Evolutionary conservation across 1,140 invertebrate species (phyloP).

Genomic region (Triops longicaudatus): DNA sequence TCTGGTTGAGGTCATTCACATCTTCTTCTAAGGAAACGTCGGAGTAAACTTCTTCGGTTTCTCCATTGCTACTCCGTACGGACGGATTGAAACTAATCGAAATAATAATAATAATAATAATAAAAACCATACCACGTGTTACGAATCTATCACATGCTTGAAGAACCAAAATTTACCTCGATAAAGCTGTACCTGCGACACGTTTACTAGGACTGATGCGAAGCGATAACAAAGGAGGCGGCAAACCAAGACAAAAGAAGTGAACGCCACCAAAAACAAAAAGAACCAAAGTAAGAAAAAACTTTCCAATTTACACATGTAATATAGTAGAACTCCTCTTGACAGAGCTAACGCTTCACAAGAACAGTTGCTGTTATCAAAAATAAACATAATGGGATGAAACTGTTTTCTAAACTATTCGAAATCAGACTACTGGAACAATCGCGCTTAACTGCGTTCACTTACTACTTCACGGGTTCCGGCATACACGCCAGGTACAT

Average conservation of each 20-base stretch:
- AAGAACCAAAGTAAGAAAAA: neutral
- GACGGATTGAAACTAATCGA: slow-evolving; percentile 19
- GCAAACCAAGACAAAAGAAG: slow-evolving; percentile 4
- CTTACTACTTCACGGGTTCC: too few species aligned
- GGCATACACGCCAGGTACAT: too few species aligned
- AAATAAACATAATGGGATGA: too few species aligned
- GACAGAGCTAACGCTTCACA: too few species aligned
- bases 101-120: slow-evolving; percentile 21
- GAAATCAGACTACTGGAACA: too few species aligned
- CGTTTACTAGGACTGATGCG: slow-evolving; percentile 62
- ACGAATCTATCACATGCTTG: neutral
- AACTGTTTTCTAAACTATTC: too few species aligned
- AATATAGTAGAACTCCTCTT: too few species aligned
- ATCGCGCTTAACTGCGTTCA: too few species aligned
- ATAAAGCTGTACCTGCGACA: slow-evolving; percentile 71
- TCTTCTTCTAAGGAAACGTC: slow-evolving; percentile 83
- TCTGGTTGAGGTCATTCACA: slow-evolving; percentile 80
- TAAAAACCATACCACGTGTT: neutral
- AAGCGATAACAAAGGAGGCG: slow-evolving; percentile 36
- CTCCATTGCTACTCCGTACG: slow-evolving; percentile 63
- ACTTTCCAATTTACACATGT: neutral
- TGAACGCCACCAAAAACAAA: neutral
- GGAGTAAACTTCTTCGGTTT: slow-evolving; percentile 86
- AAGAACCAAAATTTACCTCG: slow-evolving; percentile 53
- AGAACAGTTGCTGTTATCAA: too few species aligned